phyloP scores from a whole-genome alignment of 92 coral and sea anemone genomes.

The Palythoa grandiflora region DNA sequence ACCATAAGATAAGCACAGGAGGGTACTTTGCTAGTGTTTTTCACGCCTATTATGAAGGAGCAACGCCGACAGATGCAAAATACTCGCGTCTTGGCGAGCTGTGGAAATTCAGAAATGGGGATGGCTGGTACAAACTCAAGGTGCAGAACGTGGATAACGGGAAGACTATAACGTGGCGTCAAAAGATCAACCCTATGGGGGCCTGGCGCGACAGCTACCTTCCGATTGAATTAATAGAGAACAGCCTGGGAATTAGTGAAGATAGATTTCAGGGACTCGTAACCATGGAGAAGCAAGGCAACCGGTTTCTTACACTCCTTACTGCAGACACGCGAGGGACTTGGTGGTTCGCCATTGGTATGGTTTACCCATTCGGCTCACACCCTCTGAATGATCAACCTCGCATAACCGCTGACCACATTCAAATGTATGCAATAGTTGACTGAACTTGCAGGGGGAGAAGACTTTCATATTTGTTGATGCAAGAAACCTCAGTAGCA shows the following conservation, averaged over 20 bases:
- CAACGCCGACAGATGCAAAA: not conserved
- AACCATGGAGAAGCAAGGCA: not conserved
- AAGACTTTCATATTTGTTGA: too few relatives aligned
- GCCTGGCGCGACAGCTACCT: constrained; percentile 17
- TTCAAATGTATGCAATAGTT: too few relatives aligned
- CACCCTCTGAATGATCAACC: not conserved
- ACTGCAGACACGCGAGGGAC: not conserved
- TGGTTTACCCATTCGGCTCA: not conserved
- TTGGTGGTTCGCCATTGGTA: not conserved
- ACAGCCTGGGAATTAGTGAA: constrained; percentile 23
- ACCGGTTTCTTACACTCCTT: not conserved
- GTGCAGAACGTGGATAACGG: constrained; percentile 5
- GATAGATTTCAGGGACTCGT: constrained; percentile 24
- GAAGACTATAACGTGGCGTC: too few relatives aligned
- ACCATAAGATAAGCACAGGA: too few relatives aligned
- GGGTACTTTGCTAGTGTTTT: not conserved
- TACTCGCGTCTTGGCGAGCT: not conserved
- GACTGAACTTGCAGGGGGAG: not conserved
- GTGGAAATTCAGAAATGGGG: constrained; percentile 19
- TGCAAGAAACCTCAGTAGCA: too few relatives aligned
- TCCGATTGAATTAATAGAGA: constrained; percentile 12
- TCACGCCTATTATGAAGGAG: not conserved
- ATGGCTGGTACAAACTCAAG: constrained; percentile 18
- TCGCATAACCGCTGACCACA: not conserved
- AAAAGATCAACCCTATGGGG: not conserved